Evolutionary conservation across 2,797 vertebrate species (phyloP).

Genomic region (Strix occidentalis): DNA sequence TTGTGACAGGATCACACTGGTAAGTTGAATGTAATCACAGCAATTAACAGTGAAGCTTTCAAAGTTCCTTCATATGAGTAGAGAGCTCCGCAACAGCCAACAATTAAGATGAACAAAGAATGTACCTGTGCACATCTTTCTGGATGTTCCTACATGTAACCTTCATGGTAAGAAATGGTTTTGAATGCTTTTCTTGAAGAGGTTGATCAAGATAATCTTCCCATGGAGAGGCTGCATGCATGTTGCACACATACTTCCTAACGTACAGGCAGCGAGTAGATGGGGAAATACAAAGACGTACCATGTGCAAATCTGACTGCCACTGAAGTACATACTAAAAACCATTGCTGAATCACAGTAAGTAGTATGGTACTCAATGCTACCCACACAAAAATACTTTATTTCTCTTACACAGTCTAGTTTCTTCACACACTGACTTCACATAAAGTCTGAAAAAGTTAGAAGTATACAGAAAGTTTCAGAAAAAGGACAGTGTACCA

Average conservation of each 20-base stretch:
- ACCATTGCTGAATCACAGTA: not conserved
- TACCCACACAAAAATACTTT: not conserved
- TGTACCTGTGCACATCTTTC: not conserved
- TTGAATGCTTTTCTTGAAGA: not conserved
- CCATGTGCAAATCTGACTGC: not conserved
- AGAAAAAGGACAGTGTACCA: not conserved
- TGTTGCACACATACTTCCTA: not conserved
- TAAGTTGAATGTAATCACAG: not conserved
- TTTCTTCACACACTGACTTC: not conserved
- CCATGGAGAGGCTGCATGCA: not conserved
- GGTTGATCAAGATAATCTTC: not conserved
- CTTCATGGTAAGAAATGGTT: not conserved
- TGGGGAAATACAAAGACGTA: not conserved
- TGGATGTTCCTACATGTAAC: not conserved
- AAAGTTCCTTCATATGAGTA: not conserved
- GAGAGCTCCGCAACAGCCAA: not conserved
- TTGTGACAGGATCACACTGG: not conserved
- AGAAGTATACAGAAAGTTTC: not conserved
- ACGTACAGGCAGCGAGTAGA: not conserved
- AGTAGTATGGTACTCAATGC: not conserved
- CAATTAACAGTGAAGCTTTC: not conserved
- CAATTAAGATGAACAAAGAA: not conserved
- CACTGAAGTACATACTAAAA: not conserved
- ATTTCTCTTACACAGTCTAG: not conserved
- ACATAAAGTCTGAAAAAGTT: not conserved